Evolutionary conservation across 2,888 invertebrate species (phyloP), one percentile per base, ranked within the genome.

Genomic region (Molorchus minor): DNA sequence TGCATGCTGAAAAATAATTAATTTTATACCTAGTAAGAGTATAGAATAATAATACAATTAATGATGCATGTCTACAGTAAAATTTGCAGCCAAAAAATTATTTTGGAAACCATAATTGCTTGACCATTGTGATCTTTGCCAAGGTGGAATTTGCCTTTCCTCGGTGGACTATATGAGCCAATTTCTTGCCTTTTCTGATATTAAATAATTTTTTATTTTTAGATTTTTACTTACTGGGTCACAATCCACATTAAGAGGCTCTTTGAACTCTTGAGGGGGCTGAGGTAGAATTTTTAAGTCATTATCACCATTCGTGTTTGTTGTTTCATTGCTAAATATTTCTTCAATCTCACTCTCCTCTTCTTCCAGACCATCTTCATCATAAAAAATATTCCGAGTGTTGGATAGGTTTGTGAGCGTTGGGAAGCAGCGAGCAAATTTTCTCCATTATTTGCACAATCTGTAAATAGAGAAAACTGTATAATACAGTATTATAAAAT

Each of bases 161-260:
- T n/a, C n/a, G n/a, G n/a, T n/a, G n/a, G n/a, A n/a, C n/a, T n/a
- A n/a, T n/a, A n/a, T n/a, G n/a, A n/a, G n/a, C n/a, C n/a, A n/a
- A n/a, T n/a, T n/a, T n/a, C n/a, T n/a, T n/a, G n/a, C n/a, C n/a
- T n/a, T n/a, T n/a, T n/a, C n/a, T n/a, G n/a, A n/a, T n/a, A n/a
- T n/a, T n/a, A n/a, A n/a, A n/a, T n/a, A n/a, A n/a, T n/a, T n/a
- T n/a, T n/a, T n/a, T n/a, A n/a, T n/a, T n/a, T n/a, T n/a, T n/a
- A n/a, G n/a, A n/a, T n/a, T n/a, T n/a, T n/a, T 10, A 84, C 84
- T 84, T 83, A 91, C 91, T 73, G 88, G 86, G 81, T 90, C 89
- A 60, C 91, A 86, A 72, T 89, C 86, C 60, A 91, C 83, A 62
- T 84, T 82, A 65, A 91, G 68, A 5, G 76, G 78, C 36, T 67